A percentile compares a stretch with the other conserved stretches of the same genome.
Evolutionary conservation across 1,140 invertebrate species (phyloP).

Genomic region (Geopemphigus sp.): DNA sequence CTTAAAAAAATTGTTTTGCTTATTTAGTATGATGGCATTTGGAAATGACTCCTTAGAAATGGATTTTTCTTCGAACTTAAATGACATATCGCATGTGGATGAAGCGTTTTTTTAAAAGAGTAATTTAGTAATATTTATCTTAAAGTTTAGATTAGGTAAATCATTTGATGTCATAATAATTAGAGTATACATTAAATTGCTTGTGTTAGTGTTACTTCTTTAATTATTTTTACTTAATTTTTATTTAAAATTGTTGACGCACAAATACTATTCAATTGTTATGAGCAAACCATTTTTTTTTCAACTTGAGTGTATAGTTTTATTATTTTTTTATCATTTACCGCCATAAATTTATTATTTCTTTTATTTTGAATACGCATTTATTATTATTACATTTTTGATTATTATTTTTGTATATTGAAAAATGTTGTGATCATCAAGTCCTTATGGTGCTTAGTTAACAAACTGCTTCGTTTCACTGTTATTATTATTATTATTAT

Average conservation of each 20-base stretch:
- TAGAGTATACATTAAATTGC: conserved; percentile 22
- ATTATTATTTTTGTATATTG: conserved; percentile 41
- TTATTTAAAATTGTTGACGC: conserved; percentile 25
- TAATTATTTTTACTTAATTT: conserved; percentile 23
- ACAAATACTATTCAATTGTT: not conserved
- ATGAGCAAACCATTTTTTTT: not conserved
- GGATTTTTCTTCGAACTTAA: conserved; percentile 48
- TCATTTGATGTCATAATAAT: conserved; percentile 26
- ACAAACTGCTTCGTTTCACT: conserved; percentile 46
- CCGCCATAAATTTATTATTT: conserved; percentile 36
- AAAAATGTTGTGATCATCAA: conserved; percentile 45
- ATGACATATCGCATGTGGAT: conserved; percentile 50
- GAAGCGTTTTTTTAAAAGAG: conserved; percentile 43
- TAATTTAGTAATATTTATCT: conserved; percentile 24
- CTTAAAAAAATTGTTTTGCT: conserved; percentile 44
- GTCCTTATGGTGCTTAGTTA: conserved; percentile 47
- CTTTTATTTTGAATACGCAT: conserved; percentile 40
- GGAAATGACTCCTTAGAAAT: conserved; percentile 48
- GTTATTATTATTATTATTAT: conserved; percentile 40
- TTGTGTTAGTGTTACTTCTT: conserved; percentile 27
- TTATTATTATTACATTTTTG: conserved; percentile 35
- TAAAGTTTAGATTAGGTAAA: conserved; percentile 34
- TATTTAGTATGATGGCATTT: conserved; percentile 50
- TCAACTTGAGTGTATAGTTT: conserved; percentile 26
- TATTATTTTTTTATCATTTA: conserved; percentile 32